These are phyloP conservation scores for Euborellia annulipes DNA, from an alignment of 1,140 invertebrate genomes.

Conservation along the genomic window DNA sequence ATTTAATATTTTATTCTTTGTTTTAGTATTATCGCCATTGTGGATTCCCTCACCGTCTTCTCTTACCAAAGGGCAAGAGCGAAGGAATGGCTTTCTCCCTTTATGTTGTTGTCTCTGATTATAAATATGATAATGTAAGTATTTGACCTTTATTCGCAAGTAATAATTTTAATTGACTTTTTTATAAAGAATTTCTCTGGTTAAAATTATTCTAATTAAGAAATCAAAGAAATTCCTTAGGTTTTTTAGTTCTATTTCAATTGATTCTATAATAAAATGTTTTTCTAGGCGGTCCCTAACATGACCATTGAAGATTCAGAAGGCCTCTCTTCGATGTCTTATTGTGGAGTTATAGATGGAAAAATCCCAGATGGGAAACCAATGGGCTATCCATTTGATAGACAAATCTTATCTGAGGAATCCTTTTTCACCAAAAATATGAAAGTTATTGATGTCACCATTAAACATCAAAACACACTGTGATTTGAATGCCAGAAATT, in stretches of 20 bases:
- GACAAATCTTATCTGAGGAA: conserved; percentile 24
- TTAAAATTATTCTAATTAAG: too few relatives aligned
- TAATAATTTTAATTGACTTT: too few relatives aligned
- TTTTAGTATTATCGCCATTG: conserved; percentile 30
- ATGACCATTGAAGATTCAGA: neutral
- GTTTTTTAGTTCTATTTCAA: too few relatives aligned
- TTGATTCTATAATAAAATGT: too few relatives aligned
- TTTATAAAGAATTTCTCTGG: too few relatives aligned
- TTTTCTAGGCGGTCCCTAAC: conserved; percentile 1
- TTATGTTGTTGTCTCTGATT: conserved; percentile 20
- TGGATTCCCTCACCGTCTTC: conserved; percentile 39
- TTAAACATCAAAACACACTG: conserved; percentile 29
- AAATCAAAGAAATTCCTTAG: too few relatives aligned
- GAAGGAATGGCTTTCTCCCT: conserved; percentile 20
- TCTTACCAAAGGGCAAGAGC: conserved; percentile 35
- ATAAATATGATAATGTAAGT: conserved; percentile 20
- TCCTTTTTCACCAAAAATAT: conserved; percentile 28
- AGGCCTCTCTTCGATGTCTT: conserved; percentile 15
- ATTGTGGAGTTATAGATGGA: conserved; percentile 23
- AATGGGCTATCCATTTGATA: conserved; percentile 34
- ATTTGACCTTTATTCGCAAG: too few relatives aligned
- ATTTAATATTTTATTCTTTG: conserved; percentile 7
- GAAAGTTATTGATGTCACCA: conserved; percentile 26
- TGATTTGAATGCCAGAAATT: too few relatives aligned
- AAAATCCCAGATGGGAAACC: conserved; percentile 22